These are phyloP conservation scores for Apistogramma diplotaenia DNA, from an alignment of 2,113 vertebrate species.

Conservation along the genomic window DNA sequence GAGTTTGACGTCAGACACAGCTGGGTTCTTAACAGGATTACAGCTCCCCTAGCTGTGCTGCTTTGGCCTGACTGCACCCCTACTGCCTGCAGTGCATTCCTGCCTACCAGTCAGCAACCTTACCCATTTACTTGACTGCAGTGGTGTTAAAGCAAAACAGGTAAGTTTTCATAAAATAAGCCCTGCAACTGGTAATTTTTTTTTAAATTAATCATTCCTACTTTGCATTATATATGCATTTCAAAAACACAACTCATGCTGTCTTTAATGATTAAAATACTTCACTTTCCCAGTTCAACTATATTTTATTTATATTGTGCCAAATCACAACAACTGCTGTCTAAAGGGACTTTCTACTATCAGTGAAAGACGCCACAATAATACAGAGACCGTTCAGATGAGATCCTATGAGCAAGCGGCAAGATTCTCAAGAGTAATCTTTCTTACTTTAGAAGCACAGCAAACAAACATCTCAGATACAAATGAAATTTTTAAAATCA, in stretches of 20 bases:
- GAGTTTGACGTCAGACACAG: slow-evolving; percentile 76
- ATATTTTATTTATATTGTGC: too few species aligned
- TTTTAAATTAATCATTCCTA: not conserved
- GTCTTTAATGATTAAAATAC: not conserved
- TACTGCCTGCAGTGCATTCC: slow-evolving; percentile 56
- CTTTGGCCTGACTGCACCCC: slow-evolving; percentile 47
- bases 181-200: not conserved
- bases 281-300: not conserved
- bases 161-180: not conserved
- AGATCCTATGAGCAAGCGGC: too few species aligned
- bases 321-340: too few species aligned
- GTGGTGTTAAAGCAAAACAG: slow-evolving; percentile 16
- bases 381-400: too few species aligned
- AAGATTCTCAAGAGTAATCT: not conserved
- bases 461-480: not conserved
- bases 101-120: slow-evolving; percentile 37
- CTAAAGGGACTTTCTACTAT: too few species aligned
- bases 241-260: not conserved
- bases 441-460: not conserved
- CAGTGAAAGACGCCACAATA: too few species aligned
- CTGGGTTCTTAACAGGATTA: slow-evolving; percentile 75
- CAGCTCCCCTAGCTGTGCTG: slow-evolving; percentile 52
- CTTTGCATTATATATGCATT: not conserved
- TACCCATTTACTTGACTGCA: slow-evolving; percentile 22
- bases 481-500: not conserved